These are phyloP conservation scores for Empidonax alnorum DNA, from an alignment of 2,113 vertebrate genomes.

Conservation along the genomic window DNA sequence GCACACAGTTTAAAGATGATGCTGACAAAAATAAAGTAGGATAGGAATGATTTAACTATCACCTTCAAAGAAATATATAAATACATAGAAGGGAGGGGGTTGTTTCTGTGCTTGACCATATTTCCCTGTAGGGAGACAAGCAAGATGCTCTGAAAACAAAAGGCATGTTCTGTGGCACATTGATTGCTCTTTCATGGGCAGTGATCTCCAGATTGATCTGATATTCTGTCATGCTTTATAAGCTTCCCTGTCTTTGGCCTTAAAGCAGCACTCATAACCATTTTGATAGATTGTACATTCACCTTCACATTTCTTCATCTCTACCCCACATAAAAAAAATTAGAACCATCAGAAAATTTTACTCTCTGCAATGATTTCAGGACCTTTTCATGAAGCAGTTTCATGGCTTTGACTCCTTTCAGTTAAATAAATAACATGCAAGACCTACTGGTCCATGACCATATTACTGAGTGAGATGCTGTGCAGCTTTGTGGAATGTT, in stretches of 20 bases:
- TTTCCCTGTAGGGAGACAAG: not conserved
- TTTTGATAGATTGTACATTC: not conserved
- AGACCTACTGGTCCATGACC: not conserved
- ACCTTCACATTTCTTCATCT: not conserved
- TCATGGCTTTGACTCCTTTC: not conserved
- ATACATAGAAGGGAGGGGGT: not conserved
- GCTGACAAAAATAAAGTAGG: not conserved
- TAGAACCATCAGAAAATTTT: not conserved
- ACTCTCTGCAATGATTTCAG: not conserved
- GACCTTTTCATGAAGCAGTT: not conserved
- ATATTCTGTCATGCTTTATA: not conserved
- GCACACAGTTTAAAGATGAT: not conserved
- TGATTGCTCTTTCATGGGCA: not conserved
- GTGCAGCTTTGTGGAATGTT: not conserved
- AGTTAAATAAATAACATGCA: not conserved
- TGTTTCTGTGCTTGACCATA: not conserved
- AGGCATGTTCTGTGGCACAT: not conserved
- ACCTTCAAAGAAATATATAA: not conserved
- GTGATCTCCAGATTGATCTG: not conserved
- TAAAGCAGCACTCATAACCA: not conserved
- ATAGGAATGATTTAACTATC: not conserved
- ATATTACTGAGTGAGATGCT: not conserved
- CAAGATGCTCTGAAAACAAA: not conserved
- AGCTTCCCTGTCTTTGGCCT: not conserved
- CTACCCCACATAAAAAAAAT: rapidly evolving